Percentiles rank a stretch among this genome's conserved stretches.
Conservation (phyloP, 2,888 invertebrate species). For the Hydraecia micacea region DNA sequence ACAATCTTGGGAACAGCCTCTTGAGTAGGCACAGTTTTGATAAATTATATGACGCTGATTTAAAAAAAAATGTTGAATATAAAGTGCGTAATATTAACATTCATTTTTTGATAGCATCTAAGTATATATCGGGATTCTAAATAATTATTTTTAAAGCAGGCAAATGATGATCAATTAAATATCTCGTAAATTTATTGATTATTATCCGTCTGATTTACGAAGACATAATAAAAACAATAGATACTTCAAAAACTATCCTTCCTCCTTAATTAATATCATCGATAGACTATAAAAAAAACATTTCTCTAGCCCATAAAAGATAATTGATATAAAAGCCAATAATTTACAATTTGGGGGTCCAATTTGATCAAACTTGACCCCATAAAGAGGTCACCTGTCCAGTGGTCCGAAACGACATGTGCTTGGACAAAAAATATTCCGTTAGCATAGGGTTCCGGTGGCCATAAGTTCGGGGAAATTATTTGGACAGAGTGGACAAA, state of each 20-base stretch:
- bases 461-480: conserved; percentile 49
- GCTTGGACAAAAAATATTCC: conserved; percentile 67
- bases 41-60: no score
- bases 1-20: no score
- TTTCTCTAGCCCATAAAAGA: conserved; percentile 56
- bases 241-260: conserved; percentile 5
- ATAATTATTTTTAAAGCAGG: no score
- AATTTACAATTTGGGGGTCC: conserved; percentile 67
- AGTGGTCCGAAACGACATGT: conserved; percentile 78
- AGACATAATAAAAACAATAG: conserved; percentile 35
- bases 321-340: conserved; percentile 69
- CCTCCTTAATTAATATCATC: conserved; percentile 17
- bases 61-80: no score
- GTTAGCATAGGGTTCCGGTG: conserved; percentile 47
- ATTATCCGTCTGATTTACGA: not conserved
- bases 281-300: conserved; percentile 35
- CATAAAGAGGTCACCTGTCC: conserved; percentile 80
- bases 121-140: no score
- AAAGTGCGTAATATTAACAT: no score
- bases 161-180: not conserved
- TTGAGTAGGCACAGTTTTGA: no score
- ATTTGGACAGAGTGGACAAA: not conserved
- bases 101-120: no score
- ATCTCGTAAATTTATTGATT: not conserved
- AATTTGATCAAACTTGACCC: conserved; percentile 80